Evolutionary conservation across 2,888 invertebrate species (phyloP), one percentile per base, ranked within the genome.

Genomic region (Drosophila melanosoma): DNA sequence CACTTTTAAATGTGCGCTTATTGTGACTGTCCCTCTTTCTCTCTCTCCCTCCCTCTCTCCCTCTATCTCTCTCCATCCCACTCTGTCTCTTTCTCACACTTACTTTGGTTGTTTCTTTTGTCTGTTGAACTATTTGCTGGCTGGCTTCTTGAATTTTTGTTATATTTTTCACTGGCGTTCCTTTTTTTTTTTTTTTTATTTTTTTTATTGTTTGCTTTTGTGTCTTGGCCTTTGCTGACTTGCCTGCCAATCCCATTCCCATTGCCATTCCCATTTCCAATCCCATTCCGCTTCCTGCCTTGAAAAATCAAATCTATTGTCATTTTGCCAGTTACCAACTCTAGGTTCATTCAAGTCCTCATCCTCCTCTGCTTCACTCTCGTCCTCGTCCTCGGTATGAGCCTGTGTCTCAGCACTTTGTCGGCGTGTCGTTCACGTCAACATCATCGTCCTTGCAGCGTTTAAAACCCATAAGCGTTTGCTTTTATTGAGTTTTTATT

Each of bases 1-100:
- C 87, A 88, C 87, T 88, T 88, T 87, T 90, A 90, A 88, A 88
- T 88, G 87, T 87, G 84, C 90, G 89, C 89, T 87, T 87, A 87
- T 87, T 88, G 87, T 84, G 82, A 77, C 76, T 83, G 70, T 70
- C 68, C 67, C 74, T 45, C 60, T 49, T 52, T 40, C 56, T 20
- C 45, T 26, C 36, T n/a, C 32, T 2, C 52, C 20, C 51, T 23
- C 23, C 23, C 23, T 23, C 35, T 2, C 26, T 26, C 26, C 26
- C 26, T 26, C 26, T 2, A 1, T 26, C 32, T 36, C 17, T 12
- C 38, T 26, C 33, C 33, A 7, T 38, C 49, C 17, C 42, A n/a
- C n/a, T n/a, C n/a, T n/a, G n/a, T 15, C 40, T 65, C 38, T n/a
- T 52, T 38, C 51, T 45, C 17, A 15, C 11, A 60, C 51, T 56